Evolutionary conservation across 2,888 invertebrate species (phyloP).

Genomic region (Cylloceria caligata): DNA sequence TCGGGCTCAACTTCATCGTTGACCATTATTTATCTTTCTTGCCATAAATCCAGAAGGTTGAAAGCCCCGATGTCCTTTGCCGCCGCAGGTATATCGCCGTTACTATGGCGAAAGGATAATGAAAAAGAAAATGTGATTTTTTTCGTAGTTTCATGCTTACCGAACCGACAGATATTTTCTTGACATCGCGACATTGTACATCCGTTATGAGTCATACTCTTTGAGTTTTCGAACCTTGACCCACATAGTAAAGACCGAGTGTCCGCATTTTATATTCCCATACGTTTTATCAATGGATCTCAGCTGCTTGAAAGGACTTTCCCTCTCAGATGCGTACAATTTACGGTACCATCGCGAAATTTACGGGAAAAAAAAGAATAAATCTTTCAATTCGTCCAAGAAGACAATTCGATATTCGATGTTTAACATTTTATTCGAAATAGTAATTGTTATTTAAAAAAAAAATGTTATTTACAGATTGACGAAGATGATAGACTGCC

Average conservation of each 20-base stretch:
- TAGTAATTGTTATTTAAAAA: conserved; percentile 4
- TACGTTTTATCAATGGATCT: conserved; percentile 39
- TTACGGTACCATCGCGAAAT: not conserved
- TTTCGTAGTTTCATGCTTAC: not conserved
- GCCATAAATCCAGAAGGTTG: too few relatives aligned
- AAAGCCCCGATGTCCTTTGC: not conserved
- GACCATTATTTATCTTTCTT: too few relatives aligned
- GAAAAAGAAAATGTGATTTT: not conserved
- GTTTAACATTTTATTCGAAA: not conserved
- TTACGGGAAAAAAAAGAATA: conserved; percentile 9
- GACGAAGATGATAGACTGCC: conserved; percentile 84
- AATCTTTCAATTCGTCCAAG: not conserved
- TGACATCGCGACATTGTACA: conserved; percentile 15
- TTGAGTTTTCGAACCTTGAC: conserved; percentile 75
- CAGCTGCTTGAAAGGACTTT: conserved; percentile 65
- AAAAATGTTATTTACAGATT: conserved; percentile 81
- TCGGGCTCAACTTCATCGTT: too few relatives aligned
- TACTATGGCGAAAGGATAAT: not conserved
- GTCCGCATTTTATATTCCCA: conserved; percentile 63
- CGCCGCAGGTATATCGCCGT: not conserved
- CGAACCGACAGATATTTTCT: conserved; percentile 2
- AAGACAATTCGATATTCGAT: not conserved
- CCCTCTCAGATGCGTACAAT: conserved; percentile 56
- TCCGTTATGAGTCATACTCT: conserved; percentile 60
- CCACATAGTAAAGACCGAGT: conserved; percentile 74